Percentiles rank a stretch among this genome's conserved stretches.
These are phyloP conservation scores for Blastomussa wellsi DNA, from an alignment of 92 coral and sea anemone genomes.

Conservation along the genomic window DNA sequence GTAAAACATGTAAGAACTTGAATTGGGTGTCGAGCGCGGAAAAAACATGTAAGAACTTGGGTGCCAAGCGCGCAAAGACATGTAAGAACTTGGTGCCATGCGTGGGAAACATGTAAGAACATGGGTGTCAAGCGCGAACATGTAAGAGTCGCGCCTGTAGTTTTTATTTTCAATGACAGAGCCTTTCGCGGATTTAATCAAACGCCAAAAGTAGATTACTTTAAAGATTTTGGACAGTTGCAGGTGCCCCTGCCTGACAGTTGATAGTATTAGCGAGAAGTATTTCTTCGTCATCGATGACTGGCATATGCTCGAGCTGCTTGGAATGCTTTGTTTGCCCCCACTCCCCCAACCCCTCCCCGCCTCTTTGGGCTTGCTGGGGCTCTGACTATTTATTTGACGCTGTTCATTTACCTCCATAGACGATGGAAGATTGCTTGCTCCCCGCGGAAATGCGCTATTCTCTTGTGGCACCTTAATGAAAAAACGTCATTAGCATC, in stretches of 20 bases:
- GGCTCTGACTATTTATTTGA: neutral
- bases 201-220: neutral
- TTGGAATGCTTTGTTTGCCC: too few species aligned
- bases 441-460: neutral
- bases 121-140: neutral
- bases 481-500: neutral
- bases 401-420: neutral
- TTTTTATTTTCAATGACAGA: too few species aligned
- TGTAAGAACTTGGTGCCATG: neutral
- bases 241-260: too few species aligned
- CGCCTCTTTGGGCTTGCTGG: too few species aligned
- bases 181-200: too few species aligned
- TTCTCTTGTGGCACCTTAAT: neutral
- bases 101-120: neutral
- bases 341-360: too few species aligned
- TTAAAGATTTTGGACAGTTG: too few species aligned
- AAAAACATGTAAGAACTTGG: neutral
- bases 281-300: too few species aligned
- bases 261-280: too few species aligned
- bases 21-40: neutral
- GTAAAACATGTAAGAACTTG: neutral
- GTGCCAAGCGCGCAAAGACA: neutral
- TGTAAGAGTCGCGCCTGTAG: too few species aligned
- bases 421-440: neutral
- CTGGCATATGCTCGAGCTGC: too few species aligned